Conservation (phyloP, 1,140 invertebrate genomes). For the Lamellibrachia luymesi region DNA sequence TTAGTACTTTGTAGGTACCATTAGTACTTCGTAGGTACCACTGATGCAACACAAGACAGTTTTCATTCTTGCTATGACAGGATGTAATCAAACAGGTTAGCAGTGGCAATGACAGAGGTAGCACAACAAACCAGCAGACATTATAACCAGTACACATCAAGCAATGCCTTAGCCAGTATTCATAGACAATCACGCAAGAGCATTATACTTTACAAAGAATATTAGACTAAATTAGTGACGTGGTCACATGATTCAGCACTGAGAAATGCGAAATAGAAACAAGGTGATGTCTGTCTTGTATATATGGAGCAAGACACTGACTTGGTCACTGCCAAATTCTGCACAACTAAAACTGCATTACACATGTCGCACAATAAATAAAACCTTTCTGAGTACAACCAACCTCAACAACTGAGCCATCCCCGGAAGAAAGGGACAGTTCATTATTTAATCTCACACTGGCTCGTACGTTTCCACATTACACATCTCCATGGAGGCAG, state of each 20-base stretch:
- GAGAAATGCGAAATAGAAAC: background rate
- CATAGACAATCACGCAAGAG: background rate
- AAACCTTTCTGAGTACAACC: background rate
- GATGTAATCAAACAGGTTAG: background rate
- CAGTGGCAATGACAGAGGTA: background rate
- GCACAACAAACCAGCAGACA: background rate
- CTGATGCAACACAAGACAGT: no score
- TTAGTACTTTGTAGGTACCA: no score
- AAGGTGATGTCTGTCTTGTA: background rate
- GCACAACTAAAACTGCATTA: conserved; percentile 5
- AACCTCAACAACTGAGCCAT: background rate
- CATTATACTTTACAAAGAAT: background rate
- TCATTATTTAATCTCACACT: background rate
- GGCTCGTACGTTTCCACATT: background rate
- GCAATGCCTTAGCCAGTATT: background rate
- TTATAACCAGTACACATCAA: background rate
- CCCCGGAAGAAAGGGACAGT: no score
- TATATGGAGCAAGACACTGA: background rate
- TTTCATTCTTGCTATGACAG: no score
- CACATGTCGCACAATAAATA: background rate
- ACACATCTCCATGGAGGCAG: background rate
- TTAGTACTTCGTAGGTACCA: no score
- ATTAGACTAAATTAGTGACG: background rate
- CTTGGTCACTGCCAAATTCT: background rate
- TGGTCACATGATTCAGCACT: background rate